Evolutionary conservation across 2,888 invertebrate genomes (phyloP).

Genomic region (Dynastes hyllus): DNA sequence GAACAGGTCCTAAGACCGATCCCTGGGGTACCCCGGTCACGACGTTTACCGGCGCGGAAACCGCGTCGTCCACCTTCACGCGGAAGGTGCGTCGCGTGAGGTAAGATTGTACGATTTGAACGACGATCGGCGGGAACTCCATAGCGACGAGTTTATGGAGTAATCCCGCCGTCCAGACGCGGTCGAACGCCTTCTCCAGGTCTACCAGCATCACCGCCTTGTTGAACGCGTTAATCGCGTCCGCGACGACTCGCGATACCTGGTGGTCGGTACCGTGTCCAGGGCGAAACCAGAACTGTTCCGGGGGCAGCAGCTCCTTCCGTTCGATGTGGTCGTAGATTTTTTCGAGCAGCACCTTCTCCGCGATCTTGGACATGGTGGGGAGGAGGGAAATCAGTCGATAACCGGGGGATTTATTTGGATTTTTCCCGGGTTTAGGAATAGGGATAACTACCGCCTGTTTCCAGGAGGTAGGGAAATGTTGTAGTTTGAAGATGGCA

Average conservation of each 20-base stretch:
- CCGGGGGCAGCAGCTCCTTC: neutral
- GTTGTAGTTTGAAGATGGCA: conserved; percentile 29
- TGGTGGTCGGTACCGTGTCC: conserved; percentile 59
- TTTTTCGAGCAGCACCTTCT: conserved; percentile 46
- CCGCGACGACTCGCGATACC: conserved; percentile 57
- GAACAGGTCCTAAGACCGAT: conserved; percentile 56
- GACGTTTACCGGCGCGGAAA: too few species aligned
- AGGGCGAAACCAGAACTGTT: conserved; percentile 62
- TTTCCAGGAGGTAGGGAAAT: conserved; percentile 59
- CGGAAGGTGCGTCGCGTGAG: conserved; percentile 53
- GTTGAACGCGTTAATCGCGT: neutral
- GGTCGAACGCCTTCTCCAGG: too few species aligned
- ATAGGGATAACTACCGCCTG: neutral
- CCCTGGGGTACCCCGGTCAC: conserved; percentile 62
- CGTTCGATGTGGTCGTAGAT: neutral
- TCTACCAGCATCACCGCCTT: too few species aligned
- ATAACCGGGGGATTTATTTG: too few species aligned
- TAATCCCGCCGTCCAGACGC: too few species aligned
- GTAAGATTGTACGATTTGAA: neutral
- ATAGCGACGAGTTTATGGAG: neutral
- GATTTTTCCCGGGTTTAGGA: too few species aligned
- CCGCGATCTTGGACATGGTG: conserved; percentile 55
- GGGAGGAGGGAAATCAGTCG: conserved; percentile 46
- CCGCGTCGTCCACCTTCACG: conserved; percentile 54
- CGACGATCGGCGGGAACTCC: conserved; percentile 56